Evolutionary conservation across 2,797 vertebrate genomes (phyloP).

Genomic region (Eulemur albifrons): DNA sequence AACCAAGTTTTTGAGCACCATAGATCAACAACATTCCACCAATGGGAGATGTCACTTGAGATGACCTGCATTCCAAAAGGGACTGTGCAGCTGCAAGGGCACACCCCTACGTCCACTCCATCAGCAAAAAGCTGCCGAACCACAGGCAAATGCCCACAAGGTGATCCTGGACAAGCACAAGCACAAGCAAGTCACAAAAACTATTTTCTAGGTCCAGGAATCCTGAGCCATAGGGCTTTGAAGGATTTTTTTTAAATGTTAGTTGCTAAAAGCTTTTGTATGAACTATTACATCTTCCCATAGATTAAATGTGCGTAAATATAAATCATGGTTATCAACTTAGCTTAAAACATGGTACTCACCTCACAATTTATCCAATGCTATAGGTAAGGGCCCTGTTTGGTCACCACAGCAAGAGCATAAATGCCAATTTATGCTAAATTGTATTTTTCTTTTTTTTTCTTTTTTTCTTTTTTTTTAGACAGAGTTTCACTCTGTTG

Average conservation of each 20-base stretch:
- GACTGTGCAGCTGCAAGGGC: too few relatives aligned
- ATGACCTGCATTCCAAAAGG: too few relatives aligned
- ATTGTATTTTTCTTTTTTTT: conserved; percentile 39
- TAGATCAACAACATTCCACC: too few relatives aligned
- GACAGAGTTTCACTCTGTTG: too few relatives aligned
- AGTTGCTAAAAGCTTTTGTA: neutral
- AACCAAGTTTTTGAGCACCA: too few relatives aligned
- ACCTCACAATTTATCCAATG: neutral
- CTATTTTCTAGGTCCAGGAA: neutral
- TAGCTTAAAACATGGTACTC: neutral
- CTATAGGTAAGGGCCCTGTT: neutral
- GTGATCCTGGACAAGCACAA: too few relatives aligned
- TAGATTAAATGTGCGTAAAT: neutral
- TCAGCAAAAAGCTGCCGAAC: too few relatives aligned
- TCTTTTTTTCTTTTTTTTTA: neutral
- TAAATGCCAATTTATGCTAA: neutral
- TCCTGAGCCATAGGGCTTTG: neutral
- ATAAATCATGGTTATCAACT: neutral
- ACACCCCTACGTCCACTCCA: too few relatives aligned
- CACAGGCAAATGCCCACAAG: too few relatives aligned
- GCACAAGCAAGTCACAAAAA: neutral
- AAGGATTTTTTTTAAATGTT: neutral
- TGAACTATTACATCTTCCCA: neutral
- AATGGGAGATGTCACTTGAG: too few relatives aligned
- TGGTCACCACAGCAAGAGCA: neutral